Percentiles rank a stretch among this genome's conserved stretches.
phyloP scores from a whole-genome alignment of 2,888 invertebrate species.

The Galerucella pusilla region DNA sequence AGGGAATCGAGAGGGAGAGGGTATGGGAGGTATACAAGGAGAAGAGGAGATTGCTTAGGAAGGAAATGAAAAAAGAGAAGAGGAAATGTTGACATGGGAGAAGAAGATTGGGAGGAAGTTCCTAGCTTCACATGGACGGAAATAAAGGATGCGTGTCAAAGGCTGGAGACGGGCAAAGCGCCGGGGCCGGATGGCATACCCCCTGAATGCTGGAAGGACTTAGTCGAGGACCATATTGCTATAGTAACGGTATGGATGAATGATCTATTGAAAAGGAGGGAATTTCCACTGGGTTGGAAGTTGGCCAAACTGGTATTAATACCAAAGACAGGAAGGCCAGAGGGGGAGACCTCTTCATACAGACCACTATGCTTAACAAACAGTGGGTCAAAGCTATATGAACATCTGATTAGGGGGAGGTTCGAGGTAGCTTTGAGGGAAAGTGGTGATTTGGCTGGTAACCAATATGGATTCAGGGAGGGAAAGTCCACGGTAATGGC shows the following conservation, averaged over 20 bases:
- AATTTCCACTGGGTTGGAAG: conserved; percentile 6
- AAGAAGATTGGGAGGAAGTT: background rate
- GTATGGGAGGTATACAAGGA: background rate
- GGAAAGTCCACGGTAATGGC: too few relatives aligned
- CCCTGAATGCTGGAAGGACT: background rate
- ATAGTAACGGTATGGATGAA: conserved; percentile 10
- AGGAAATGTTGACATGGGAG: background rate
- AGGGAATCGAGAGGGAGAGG: background rate
- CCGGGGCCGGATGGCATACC: conserved; percentile 11
- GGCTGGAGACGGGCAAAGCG: background rate
- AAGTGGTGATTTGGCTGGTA: too few relatives aligned
- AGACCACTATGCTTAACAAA: conserved; percentile 33
- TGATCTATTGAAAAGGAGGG: background rate
- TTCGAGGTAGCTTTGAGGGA: too few relatives aligned
- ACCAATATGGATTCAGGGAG: too few relatives aligned
- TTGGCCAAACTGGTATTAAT: conserved; percentile 22
- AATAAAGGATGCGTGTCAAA: background rate
- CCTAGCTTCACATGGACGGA: background rate
- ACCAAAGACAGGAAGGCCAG: conserved; percentile 20
- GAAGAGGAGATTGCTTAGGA: background rate
- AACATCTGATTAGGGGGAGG: conserved; percentile 2
- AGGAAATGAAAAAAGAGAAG: background rate
- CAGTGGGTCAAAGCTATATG: conserved; percentile 5
- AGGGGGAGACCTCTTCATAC: background rate
- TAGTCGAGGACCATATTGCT: background rate